Base-by-base conservation (phyloP, 2,797 vertebrate species). In the Cyprinodon diabolis region DNA sequence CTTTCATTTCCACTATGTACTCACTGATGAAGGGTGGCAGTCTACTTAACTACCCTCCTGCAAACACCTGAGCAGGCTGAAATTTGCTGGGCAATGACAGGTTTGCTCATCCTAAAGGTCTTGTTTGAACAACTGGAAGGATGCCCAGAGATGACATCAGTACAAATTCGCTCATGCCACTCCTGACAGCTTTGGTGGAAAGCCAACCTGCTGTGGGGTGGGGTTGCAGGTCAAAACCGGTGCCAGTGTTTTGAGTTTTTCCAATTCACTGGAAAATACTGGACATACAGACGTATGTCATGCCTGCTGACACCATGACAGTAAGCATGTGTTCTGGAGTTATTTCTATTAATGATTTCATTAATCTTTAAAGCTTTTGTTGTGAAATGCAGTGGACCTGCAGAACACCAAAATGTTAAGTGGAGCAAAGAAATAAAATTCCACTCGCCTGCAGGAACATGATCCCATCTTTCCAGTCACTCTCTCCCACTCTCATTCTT, bases 371-470 rank as follows among this genome's bases (percentile, higher is more conserved):
- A 68, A 13, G 45, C 45, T 85, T 70, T 77, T 58, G 13, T 17
- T 21, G 37, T 63, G 45, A 78, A 86, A 43, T 69, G 71, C 77
- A 55, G 72, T 10, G 45, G 55, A 78, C 55, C 71, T 78, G 74
- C 25, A 80, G 73, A 85, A 88, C 88, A 83, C 79, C 73, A 76
- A 68, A 54, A 72, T n/a, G 74, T 75, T 68, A 88, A 84, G 78
- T 78, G 72, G 67, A 85, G 78, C 73, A 73, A 57, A 75, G 65
- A 77, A 87, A 90, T 90, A 70, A 85, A 92, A 93, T 92, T 92
- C 91, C 89, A 84, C 78, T 89, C 76, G 91, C 91, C 81, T 94
- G 91, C 87, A 82, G 91, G 74, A 89, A 91, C 92, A 92, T 76
- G 90, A 92, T 81, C 86, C 86, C 73, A 79, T 81, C 72, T 83